phyloP scores from a whole-genome alignment of 1,140 invertebrate species.

The Hylaeus anthracinus region DNA sequence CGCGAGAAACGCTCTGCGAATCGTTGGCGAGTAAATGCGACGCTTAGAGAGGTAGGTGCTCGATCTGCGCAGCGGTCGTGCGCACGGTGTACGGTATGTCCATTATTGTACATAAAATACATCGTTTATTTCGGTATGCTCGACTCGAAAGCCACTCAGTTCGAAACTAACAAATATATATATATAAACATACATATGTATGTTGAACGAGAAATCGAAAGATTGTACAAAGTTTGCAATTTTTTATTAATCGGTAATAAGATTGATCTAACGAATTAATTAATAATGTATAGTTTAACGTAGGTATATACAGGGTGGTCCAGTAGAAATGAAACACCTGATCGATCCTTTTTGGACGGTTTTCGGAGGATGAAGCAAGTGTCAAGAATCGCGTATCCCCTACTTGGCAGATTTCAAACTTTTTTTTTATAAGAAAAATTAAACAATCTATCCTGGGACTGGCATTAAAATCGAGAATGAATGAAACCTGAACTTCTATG shows the following conservation, averaged over 20 bases:
- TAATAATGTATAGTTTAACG: neutral
- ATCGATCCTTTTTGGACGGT: no score
- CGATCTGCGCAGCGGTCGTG: conserved; percentile 13
- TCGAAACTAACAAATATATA: neutral
- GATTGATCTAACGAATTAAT: neutral
- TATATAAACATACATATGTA: neutral
- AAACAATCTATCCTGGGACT: no score
- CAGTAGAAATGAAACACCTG: no score
- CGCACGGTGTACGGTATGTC: conserved; percentile 2
- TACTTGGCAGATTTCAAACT: no score
- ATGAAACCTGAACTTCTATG: no score
- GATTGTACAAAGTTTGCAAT: neutral
- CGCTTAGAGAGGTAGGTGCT: neutral
- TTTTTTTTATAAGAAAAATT: no score
- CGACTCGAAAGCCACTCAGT: conserved; percentile 37
- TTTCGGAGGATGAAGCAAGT: no score
- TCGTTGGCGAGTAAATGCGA: neutral
- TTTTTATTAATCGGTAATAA: conserved; percentile 15
- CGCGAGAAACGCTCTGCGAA: neutral
- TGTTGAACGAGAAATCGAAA: neutral
- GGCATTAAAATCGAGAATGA: no score
- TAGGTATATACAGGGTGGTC: no score
- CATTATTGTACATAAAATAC: conserved; percentile 38
- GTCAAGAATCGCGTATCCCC: no score
- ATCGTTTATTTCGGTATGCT: conserved; percentile 13